Base-by-base conservation (phyloP, 1,140 invertebrate species). In the Sycophaga agraensis region DNA sequence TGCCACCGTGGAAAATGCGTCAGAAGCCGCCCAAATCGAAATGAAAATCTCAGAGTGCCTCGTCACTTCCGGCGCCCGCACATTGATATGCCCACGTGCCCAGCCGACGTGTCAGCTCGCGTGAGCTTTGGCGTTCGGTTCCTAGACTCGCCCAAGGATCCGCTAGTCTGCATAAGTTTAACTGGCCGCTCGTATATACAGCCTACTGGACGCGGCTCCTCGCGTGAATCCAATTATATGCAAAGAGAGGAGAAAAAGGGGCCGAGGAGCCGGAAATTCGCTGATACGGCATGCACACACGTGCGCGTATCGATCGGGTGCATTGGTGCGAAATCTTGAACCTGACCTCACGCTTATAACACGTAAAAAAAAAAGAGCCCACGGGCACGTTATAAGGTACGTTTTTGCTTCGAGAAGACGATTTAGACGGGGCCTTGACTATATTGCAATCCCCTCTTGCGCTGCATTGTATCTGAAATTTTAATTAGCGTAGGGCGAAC, bases 291-390 rank as follows among this genome's bases (percentile, higher is more conserved):
- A n/a, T n/a, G n/a, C n/a, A n/a, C n/a, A 37, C 12, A 7, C 16
- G n/a, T 22, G 42, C 34, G 26, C 37, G 6, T 62, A 67, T 65
- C 68, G 48, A 54, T 62, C 43, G 16, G 17, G 31, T 12, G 34
- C 1, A n/a, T n/a, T 3, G 8, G 42, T 16, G 21, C 21, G 26
- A 35, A 50, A 55, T 63, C 60, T 63, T 63, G 60, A 63, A 63
- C 60, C 60, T 63, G 60, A 63, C 60, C 60, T 56, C 35, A 19
- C n/a, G 14, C n/a, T n/a, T n/a, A n/a, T n/a, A n/a, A n/a, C n/a
- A n/a, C n/a, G n/a, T 28, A 8, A 51, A 42, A 59, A 59, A 7
- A 51, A 19, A 9, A 9, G 19, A n/a, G 21, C n/a, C n/a, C n/a
- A n/a, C n/a, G n/a, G n/a, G n/a, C n/a, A n/a, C n/a, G n/a, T n/a